Conservation (phyloP, 1,140 invertebrate genomes). For the Drosophila oshimai region DNA sequence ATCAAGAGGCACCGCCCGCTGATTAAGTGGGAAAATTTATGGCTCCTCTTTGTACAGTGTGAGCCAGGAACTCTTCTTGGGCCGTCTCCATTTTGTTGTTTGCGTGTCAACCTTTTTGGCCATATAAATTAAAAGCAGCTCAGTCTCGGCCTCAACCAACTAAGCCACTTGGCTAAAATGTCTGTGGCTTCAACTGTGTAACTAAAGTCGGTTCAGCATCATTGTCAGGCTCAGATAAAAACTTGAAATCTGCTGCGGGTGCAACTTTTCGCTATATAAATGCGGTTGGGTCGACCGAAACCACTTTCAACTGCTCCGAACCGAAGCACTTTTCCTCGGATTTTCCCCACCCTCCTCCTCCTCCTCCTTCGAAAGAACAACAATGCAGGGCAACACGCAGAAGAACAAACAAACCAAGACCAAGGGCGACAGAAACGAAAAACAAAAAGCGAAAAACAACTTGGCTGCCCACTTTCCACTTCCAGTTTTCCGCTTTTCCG, state of each 20-base stretch:
- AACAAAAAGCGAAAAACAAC: constrained; percentile 22
- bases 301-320: constrained; percentile 54
- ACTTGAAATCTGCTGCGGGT: constrained; percentile 72
- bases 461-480: constrained; percentile 11
- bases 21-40: constrained; percentile 68
- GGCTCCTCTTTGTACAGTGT: constrained; percentile 13
- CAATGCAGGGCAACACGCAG: constrained; percentile 23
- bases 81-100: constrained; percentile 17
- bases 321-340: constrained; percentile 52
- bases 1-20: constrained; percentile 19
- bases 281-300: constrained; percentile 34
- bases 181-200: constrained; percentile 58
- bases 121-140: constrained; percentile 78
- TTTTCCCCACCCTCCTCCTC: background rate
- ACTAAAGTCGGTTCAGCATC: constrained; percentile 45
- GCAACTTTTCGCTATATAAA: constrained; percentile 66
- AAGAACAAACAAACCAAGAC: constrained; percentile 22
- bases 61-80: background rate
- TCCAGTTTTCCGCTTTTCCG: background rate
- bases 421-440: constrained; percentile 7
- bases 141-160: constrained; percentile 46
- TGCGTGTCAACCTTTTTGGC: constrained; percentile 47
- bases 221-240: constrained; percentile 65
- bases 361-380: constrained; percentile 12
- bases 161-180: constrained; percentile 72